Evolutionary conservation across 2,888 invertebrate species (phyloP).

Genomic region (Aromia moschata): DNA sequence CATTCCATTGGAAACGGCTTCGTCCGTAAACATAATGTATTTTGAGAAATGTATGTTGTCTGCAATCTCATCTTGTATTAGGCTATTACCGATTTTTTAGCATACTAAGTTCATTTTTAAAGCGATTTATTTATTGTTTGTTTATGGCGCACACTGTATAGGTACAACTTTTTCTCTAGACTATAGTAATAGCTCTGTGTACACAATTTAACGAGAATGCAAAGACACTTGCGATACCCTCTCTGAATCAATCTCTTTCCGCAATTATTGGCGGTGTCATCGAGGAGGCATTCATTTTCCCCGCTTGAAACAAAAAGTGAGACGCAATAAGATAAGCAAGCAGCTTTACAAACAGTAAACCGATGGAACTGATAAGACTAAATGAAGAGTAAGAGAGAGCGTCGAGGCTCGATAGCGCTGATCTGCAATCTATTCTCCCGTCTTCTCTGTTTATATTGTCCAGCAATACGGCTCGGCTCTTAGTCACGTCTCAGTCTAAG

Average conservation of each 20-base stretch:
- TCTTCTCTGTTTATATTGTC: constrained; percentile 36
- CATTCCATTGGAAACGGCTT: too few relatives aligned
- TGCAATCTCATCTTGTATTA: too few relatives aligned
- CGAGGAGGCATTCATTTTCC: background rate
- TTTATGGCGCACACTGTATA: background rate
- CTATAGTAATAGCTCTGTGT: background rate
- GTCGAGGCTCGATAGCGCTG: constrained; percentile 13
- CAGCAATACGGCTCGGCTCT: constrained; percentile 35
- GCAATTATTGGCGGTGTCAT: background rate
- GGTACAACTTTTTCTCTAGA: background rate
- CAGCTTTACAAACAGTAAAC: constrained; percentile 9
- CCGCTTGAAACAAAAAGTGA: background rate
- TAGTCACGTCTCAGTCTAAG: constrained; percentile 47
- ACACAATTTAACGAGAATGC: background rate
- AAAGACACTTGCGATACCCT: background rate
- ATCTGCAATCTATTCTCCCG: constrained; percentile 28
- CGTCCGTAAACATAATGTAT: too few relatives aligned
- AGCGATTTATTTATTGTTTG: too few relatives aligned
- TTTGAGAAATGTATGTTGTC: too few relatives aligned
- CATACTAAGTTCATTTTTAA: too few relatives aligned
- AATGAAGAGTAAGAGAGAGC: constrained; percentile 12
- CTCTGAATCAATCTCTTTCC: too few relatives aligned
- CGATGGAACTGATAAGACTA: constrained; percentile 19
- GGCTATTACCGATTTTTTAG: too few relatives aligned
- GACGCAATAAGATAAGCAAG: background rate